phyloP scores from a whole-genome alignment of 2,888 invertebrate genomes.

The Drosophila birchii region DNA sequence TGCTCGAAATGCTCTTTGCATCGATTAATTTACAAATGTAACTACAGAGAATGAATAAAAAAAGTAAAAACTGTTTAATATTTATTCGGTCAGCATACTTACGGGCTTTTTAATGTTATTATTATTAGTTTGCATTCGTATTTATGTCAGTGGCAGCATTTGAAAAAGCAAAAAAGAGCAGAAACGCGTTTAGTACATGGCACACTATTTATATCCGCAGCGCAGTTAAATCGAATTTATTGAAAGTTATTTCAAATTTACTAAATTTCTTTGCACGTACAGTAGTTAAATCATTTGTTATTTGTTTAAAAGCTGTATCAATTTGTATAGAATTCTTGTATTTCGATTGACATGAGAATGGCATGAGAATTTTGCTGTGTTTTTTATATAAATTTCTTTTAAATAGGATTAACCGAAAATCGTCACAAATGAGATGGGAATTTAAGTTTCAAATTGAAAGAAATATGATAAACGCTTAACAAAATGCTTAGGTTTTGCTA shows the following conservation, averaged over 20 bases:
- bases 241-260: constrained; percentile 15
- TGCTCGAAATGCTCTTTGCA: constrained; percentile 27
- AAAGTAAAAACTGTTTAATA: constrained; percentile 9
- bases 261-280: constrained; percentile 40
- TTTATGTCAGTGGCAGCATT: constrained; percentile 58
- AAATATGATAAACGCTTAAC: background rate
- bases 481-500: background rate
- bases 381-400: constrained; percentile 13
- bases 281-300: constrained; percentile 31
- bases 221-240: constrained; percentile 27
- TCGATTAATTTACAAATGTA: constrained; percentile 13
- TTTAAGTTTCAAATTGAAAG: constrained; percentile 22
- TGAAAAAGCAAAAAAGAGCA: constrained; percentile 46
- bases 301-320: constrained; percentile 37
- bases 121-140: constrained; percentile 13
- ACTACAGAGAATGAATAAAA: constrained; percentile 36
- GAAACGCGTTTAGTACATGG: constrained; percentile 32
- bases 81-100: constrained; percentile 52
- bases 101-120: constrained; percentile 54
- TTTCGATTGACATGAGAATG: constrained; percentile 60
- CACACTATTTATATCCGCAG: constrained; percentile 24
- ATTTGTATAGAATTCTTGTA: constrained; percentile 40
- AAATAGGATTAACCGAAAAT: constrained; percentile 18
- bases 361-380: constrained; percentile 70
- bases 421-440: constrained; percentile 25